Conservation (phyloP, 2,113 vertebrate species). For the Neoarius graeffei region DNA sequence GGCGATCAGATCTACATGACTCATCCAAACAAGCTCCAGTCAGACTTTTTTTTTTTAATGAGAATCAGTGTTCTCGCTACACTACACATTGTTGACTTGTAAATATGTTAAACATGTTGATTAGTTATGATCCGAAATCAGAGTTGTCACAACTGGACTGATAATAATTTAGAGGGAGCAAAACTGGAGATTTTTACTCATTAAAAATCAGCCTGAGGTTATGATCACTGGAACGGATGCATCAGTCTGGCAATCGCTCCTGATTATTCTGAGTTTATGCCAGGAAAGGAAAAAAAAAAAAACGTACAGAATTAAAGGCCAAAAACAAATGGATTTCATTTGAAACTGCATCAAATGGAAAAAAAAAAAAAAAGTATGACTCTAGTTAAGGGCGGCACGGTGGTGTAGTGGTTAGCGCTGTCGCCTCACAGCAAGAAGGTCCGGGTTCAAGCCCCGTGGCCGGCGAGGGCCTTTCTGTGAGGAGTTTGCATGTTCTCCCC, state of each 20-base stretch:
- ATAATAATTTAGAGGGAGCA: background rate
- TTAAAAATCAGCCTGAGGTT: background rate
- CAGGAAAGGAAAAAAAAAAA: background rate
- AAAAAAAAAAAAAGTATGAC: too few species aligned
- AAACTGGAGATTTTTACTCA: background rate
- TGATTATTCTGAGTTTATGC: background rate
- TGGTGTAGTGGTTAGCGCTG: too few species aligned
- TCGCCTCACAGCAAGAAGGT: too few species aligned
- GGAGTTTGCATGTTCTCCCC: too few species aligned
- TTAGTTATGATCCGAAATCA: background rate
- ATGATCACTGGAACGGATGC: too few species aligned
- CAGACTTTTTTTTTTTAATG: background rate
- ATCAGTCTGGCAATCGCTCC: background rate
- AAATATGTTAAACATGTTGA: background rate
- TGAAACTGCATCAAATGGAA: background rate
- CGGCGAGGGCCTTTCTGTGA: too few species aligned
- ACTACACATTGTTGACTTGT: background rate
- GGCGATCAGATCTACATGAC: background rate
- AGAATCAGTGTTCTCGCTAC: background rate
- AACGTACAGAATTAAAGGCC: background rate
- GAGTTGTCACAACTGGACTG: background rate
- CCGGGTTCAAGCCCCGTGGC: too few species aligned
- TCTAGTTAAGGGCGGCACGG: too few species aligned
- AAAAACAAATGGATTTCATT: slow-evolving; percentile 22
- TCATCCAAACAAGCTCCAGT: background rate